A percentile compares a stretch with the other conserved stretches of the same genome.
Conservation (phyloP, 2,888 invertebrate genomes). For the Tetrapedia diversipes region DNA sequence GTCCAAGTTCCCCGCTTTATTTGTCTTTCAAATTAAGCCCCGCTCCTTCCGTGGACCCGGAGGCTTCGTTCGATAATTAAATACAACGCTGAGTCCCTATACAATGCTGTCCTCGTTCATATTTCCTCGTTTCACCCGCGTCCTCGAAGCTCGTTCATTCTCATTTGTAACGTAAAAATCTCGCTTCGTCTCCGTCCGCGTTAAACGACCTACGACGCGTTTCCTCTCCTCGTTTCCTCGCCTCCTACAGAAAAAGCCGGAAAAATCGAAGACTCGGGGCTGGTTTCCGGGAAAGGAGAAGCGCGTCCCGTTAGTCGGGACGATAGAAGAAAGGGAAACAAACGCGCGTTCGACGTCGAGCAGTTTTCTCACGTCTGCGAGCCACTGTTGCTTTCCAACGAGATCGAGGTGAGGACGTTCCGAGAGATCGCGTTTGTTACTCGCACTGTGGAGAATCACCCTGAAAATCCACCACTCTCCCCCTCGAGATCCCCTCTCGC, state of each 20-base stretch:
- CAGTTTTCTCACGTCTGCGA: background rate
- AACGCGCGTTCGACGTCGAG: background rate
- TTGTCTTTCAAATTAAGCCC: constrained; percentile 49
- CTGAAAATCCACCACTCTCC: constrained; percentile 42
- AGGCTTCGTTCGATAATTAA: constrained; percentile 9
- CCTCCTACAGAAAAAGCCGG: background rate
- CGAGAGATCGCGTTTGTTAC: constrained; percentile 50
- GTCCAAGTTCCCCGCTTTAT: constrained; percentile 34
- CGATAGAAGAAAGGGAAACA: background rate
- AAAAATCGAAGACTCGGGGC: background rate
- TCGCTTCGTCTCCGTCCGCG: background rate
- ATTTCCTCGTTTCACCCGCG: background rate
- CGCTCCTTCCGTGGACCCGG: background rate
- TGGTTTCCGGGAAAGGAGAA: background rate
- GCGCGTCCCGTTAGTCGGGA: too few species aligned
- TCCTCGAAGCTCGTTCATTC: background rate
- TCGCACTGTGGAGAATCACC: constrained; percentile 27
- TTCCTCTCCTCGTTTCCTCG: background rate
- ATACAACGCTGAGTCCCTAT: background rate
- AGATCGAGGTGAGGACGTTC: constrained; percentile 43
- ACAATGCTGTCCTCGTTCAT: background rate
- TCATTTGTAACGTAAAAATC: constrained; percentile 3
- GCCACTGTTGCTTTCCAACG: constrained; percentile 5
- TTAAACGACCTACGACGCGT: constrained; percentile 2
- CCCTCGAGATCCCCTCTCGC: constrained; percentile 14